phyloP scores from a whole-genome alignment of 2,797 vertebrate species.

The Takifugu ocellatus region DNA sequence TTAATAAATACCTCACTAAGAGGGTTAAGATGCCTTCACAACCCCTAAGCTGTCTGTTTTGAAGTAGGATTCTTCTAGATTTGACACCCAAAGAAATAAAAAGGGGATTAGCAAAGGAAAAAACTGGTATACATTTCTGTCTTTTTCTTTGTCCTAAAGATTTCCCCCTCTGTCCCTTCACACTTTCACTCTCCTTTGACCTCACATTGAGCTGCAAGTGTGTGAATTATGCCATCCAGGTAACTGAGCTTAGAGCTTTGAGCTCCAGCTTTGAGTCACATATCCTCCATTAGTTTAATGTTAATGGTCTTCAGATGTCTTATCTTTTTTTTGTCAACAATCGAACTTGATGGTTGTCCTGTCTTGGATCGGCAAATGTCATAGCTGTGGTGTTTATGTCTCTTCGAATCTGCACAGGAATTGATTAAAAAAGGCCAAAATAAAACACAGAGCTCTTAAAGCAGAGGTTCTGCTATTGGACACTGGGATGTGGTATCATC shows the following conservation, averaged over 20 bases:
- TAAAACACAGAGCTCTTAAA: slow-evolving; percentile 10
- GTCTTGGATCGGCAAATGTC: slow-evolving; percentile 9
- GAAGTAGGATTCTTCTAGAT: slow-evolving; percentile 43
- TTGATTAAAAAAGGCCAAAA: slow-evolving; percentile 5
- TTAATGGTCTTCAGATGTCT: slow-evolving; percentile 37
- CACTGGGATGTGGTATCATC: slow-evolving; percentile 43
- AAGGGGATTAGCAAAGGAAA: slow-evolving; percentile 54
- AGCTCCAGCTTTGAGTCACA: slow-evolving; percentile 17
- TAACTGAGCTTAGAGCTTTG: slow-evolving; percentile 42
- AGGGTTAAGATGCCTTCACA: slow-evolving; percentile 47
- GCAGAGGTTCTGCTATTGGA: slow-evolving; percentile 34
- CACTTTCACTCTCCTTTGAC: slow-evolving; percentile 34
- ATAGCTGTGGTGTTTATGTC: slow-evolving; percentile 13
- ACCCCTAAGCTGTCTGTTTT: slow-evolving; percentile 47
- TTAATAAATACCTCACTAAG: slow-evolving; percentile 55
- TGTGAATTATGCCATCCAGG: slow-evolving; percentile 60
- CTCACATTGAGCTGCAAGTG: slow-evolving; percentile 36
- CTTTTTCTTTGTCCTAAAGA: slow-evolving; percentile 34
- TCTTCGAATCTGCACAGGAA: neutral
- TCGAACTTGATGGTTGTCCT: neutral
- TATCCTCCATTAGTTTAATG: slow-evolving; percentile 20
- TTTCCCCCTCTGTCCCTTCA: slow-evolving; percentile 25
- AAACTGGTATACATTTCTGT: slow-evolving; percentile 48
- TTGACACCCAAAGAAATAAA: slow-evolving; percentile 56
- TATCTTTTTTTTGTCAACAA: too few species aligned